phyloP scores from a whole-genome alignment of 1,140 invertebrate genomes.

The Caerostris extrusa region DNA sequence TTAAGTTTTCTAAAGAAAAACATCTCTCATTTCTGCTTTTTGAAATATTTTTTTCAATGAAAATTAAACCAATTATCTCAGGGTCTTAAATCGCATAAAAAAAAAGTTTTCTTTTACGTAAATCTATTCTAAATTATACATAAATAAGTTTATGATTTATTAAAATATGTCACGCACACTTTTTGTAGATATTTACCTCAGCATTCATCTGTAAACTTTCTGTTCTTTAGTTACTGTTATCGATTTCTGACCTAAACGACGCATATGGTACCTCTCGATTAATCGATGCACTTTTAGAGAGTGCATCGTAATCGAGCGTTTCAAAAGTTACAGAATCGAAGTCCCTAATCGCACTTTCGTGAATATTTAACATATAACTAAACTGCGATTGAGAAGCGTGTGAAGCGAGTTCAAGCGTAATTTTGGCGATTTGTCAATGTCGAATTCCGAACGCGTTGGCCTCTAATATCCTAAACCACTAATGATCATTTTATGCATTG shows the following conservation, averaged over 20 bases:
- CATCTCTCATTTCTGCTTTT: too few relatives aligned
- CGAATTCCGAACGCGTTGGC: neutral
- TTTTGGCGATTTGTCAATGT: neutral
- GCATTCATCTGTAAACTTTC: neutral
- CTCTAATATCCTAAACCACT: too few relatives aligned
- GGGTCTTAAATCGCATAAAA: neutral
- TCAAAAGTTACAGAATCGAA: neutral
- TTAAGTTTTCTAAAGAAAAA: too few relatives aligned
- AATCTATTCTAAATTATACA: neutral
- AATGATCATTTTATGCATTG: too few relatives aligned
- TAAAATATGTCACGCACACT: neutral
- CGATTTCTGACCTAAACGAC: neutral
- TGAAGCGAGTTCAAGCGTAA: neutral
- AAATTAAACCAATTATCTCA: neutral
- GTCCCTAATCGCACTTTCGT: neutral
- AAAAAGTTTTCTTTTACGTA: neutral
- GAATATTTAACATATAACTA: neutral
- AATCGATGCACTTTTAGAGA: neutral
- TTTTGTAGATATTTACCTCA: neutral
- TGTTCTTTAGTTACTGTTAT: neutral
- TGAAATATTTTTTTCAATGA: neutral
- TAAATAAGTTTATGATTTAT: neutral
- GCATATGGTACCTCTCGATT: neutral
- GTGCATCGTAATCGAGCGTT: neutral
- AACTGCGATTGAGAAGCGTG: neutral